These are phyloP conservation scores for Mormyrus lacerda DNA, from an alignment of 2,113 vertebrate genomes.

Conservation along the genomic window DNA sequence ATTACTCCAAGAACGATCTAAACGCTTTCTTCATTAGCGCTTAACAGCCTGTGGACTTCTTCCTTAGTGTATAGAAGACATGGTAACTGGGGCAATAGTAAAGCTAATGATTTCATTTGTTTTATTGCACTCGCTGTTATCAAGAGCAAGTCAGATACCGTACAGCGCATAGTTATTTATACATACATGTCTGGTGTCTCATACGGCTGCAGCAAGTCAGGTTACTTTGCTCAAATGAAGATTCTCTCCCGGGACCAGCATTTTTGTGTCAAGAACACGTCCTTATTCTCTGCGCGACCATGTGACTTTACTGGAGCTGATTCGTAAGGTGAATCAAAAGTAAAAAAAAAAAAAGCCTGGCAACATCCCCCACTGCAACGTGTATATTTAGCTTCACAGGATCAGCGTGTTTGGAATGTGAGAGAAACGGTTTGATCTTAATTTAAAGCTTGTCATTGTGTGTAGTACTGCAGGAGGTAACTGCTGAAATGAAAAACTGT, in stretches of 20 bases:
- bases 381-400: neutral
- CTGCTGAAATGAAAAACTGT: neutral
- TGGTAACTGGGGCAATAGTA: neutral
- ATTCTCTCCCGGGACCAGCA: neutral
- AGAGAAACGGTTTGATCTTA: slow-evolving; percentile 34
- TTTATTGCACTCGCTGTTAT: neutral
- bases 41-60: neutral
- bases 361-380: neutral
- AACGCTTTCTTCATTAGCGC: slow-evolving; percentile 3
- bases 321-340: neutral
- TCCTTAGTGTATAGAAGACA: neutral
- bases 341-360: neutral
- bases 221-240: slow-evolving; percentile 1
- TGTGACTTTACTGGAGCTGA: neutral
- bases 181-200: neutral
- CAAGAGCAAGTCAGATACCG: neutral
- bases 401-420: slow-evolving; percentile 11
- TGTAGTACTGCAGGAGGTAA: slow-evolving; percentile 34
- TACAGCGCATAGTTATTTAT: neutral
- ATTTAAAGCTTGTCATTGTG: slow-evolving; percentile 47
- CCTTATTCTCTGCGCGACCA: neutral
- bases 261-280: slow-evolving; percentile 1
- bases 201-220: neutral
- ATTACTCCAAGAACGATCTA: slow-evolving; percentile 28
- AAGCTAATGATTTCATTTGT: neutral